Evolutionary conservation across 2,888 invertebrate genomes (phyloP).

Genomic region (Drosophila antonietae): DNA sequence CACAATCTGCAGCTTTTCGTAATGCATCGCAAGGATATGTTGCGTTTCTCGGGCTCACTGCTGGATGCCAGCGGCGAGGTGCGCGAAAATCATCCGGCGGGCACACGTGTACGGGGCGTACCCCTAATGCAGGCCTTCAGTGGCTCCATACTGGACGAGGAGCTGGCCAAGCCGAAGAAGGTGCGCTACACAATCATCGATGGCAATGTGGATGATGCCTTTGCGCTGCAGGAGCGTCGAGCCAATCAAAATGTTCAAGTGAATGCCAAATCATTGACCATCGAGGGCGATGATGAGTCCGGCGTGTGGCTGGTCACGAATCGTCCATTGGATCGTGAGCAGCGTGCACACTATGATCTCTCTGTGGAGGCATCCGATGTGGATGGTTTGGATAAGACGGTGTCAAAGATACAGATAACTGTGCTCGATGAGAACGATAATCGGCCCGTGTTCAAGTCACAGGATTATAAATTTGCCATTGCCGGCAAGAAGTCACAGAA

Average conservation of each 20-base stretch:
- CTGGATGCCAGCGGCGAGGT: conserved; percentile 89
- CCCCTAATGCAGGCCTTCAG: conserved; percentile 90
- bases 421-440: conserved; percentile 97
- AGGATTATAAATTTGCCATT: conserved; percentile 91
- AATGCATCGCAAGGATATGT: conserved; percentile 92
- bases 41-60: conserved; percentile 89
- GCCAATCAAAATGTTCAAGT: conserved; percentile 68
- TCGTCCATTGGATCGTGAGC: conserved; percentile 92
- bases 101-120: conserved; percentile 89
- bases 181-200: conserved; percentile 92
- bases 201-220: conserved; percentile 90
- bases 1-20: conserved; percentile 93
- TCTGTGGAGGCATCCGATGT: conserved; percentile 92
- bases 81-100: conserved; percentile 90
- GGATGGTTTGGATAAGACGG: conserved; percentile 92
- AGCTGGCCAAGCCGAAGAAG: conserved; percentile 82
- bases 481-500: conserved; percentile 87
- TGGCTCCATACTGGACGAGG: conserved; percentile 83
- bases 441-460: conserved; percentile 92
- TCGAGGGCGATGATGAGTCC: conserved; percentile 85
- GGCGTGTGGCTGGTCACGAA: conserved; percentile 92
- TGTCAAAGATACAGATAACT: conserved; percentile 90
- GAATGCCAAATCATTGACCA: conserved; percentile 68
- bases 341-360: conserved; percentile 89
- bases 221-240: conserved; percentile 87